Evolutionary conservation across 2,113 vertebrate genomes (phyloP), one percentile per base, ranked within the genome.

Genomic region (Antigone vipio): DNA sequence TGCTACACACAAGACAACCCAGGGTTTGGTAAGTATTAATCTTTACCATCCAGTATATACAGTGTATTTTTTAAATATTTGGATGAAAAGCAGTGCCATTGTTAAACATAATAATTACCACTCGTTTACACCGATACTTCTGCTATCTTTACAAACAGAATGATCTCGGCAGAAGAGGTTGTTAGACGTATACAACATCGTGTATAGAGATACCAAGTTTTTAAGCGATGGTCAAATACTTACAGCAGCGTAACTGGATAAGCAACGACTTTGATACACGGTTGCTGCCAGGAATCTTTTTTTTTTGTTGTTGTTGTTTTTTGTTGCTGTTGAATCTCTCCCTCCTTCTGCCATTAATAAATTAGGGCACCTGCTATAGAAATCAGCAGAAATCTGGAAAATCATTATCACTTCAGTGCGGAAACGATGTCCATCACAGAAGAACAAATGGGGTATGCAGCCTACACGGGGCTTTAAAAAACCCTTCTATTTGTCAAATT

Each of bases 361-460:
- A 95, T 87, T 69, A 67, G 90, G 79, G 71, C 92, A 97, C 94
- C 93, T 97, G 85, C 67, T 96, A 16, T 8, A 77, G 23, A 80
- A 94, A 96, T 96, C 86, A 95, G 93, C 49, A 92, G 80, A 92
- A 96, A 96, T 77, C 72, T 92, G 93, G 88, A 94, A 95, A 92
- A 92, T 52, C 67, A 75, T 94, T 94, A 93, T 91, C 73, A 78
- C 94, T 95, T 89, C 87, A 68, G 42, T 50, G 72, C 2, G 34
- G 91, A 96, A 97, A 81, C 2, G 8, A 78, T 4, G 86, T 19
- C 80, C 84, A 32, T 75, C 66, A 82, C 0, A 1, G 79, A 64
- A 93, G 92, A 71, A 94, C 82, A 95, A 97, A 76, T 90, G 71
- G 79, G 89, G 53, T 30, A 82, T 17, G 78, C 12, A 90, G 63